Percentiles rank a stretch among this genome's conserved stretches.
Evolutionary conservation across 2,888 invertebrate species (phyloP).

Genomic region (Branchellion lobata): DNA sequence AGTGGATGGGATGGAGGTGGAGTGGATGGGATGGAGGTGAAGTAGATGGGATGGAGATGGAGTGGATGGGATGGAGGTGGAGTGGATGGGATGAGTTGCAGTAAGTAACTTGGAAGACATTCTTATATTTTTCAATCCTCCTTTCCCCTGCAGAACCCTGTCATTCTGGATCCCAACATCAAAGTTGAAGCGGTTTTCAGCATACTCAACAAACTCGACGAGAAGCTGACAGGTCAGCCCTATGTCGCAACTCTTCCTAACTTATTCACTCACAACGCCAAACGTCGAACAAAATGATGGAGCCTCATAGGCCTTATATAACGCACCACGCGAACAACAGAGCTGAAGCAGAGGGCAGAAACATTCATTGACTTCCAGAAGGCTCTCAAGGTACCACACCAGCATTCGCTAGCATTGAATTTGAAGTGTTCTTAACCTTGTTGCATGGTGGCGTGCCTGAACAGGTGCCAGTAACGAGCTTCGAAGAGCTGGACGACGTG

Average conservation of each 20-base stretch:
- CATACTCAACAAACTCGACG: slow-evolving; percentile 69
- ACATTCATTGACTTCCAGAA: slow-evolving; percentile 80
- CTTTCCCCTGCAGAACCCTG: slow-evolving; percentile 68
- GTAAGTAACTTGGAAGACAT: neutral
- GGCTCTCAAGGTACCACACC: slow-evolving; percentile 72
- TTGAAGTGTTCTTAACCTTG: too few relatives aligned
- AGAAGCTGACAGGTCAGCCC: slow-evolving; percentile 66
- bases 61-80: too few relatives aligned
- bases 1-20: too few relatives aligned
- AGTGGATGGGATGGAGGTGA: too few relatives aligned
- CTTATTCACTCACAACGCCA: too few relatives aligned
- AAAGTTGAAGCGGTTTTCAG: slow-evolving; percentile 68
- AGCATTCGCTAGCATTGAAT: neutral
- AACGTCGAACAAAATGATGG: too few relatives aligned
- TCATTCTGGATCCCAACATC: slow-evolving; percentile 74
- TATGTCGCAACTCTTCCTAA: too few relatives aligned
- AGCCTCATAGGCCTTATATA: too few relatives aligned
- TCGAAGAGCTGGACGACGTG: slow-evolving; percentile 78
- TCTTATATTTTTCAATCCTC: neutral
- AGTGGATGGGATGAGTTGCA: too few relatives aligned
- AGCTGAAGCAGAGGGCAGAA: slow-evolving; percentile 71
- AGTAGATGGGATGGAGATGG: too few relatives aligned
- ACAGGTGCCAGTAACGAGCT: slow-evolving; percentile 78
- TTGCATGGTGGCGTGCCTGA: too few relatives aligned
- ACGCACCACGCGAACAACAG: too few relatives aligned